phyloP scores from a whole-genome alignment of 2,113 vertebrate species.

The Polypterus bichir region DNA sequence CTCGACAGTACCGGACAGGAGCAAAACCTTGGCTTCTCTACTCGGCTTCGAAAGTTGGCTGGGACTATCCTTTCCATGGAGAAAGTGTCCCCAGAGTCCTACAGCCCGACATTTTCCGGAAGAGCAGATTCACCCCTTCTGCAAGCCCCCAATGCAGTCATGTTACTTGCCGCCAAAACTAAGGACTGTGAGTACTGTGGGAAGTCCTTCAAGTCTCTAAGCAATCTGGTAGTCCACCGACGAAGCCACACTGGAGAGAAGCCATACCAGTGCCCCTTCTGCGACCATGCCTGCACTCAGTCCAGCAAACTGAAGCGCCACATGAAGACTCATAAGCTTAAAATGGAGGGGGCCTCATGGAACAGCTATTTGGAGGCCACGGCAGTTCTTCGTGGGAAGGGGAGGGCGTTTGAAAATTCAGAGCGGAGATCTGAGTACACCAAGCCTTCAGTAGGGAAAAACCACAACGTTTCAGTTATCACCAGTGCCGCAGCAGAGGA shows the following conservation, averaged over 20 bases:
- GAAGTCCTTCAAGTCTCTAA: conserved; percentile 45
- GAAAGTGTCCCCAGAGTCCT: conserved; percentile 3
- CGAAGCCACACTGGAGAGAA: conserved; percentile 49
- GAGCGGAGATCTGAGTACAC: conserved; percentile 31
- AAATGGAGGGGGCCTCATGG: conserved; percentile 1
- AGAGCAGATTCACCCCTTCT: conserved; percentile 36
- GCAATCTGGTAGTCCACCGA: conserved; percentile 48
- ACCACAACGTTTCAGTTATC: too few species aligned
- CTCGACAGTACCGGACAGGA: conserved; percentile 37
- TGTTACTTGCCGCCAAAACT: background rate
- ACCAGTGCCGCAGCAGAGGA: conserved; percentile 42
- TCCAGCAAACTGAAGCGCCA: conserved; percentile 57
- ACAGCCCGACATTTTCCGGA: background rate
- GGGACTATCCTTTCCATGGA: conserved; percentile 41
- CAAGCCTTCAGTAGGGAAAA: conserved; percentile 29
- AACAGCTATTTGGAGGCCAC: background rate
- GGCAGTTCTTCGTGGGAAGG: conserved; percentile 47
- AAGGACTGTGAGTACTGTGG: conserved; percentile 47
- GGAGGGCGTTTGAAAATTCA: conserved; percentile 56
- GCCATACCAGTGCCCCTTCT: conserved; percentile 56
- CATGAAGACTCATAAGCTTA: conserved; percentile 47
- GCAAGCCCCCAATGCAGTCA: background rate
- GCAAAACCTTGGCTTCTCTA: conserved; percentile 29
- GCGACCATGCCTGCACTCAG: conserved; percentile 51
- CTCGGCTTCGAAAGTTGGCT: conserved; percentile 40